Conservation (phyloP, 2,888 invertebrate species). For the Diadegma fenestrale region DNA sequence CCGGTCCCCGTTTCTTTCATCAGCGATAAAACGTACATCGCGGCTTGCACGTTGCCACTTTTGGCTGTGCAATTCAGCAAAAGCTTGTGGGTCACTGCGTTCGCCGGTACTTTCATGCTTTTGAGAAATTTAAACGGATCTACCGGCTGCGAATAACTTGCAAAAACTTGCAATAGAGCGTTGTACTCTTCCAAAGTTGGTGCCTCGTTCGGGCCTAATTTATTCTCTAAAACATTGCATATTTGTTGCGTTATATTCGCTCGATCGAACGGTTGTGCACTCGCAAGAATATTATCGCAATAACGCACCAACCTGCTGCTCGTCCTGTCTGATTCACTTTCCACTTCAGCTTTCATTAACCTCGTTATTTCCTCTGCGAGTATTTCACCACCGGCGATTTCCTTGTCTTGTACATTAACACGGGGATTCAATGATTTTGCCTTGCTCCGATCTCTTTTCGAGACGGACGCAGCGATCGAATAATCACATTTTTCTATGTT, state of each 20-base stretch:
- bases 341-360: constrained; percentile 7
- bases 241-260: constrained; percentile 86
- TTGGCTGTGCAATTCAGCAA: constrained; percentile 86
- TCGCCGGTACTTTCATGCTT: constrained; percentile 85
- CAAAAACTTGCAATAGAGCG: constrained; percentile 87
- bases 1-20: constrained; percentile 87
- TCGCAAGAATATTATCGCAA: constrained; percentile 87
- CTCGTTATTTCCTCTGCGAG: constrained; percentile 3
- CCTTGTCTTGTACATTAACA: background rate
- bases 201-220: constrained; percentile 78
- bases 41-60: constrained; percentile 87
- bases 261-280: constrained; percentile 85
- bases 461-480: background rate
- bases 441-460: background rate
- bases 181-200: constrained; percentile 86
- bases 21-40: constrained; percentile 86
- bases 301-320: constrained; percentile 86
- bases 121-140: constrained; percentile 85
- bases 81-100: constrained; percentile 86
- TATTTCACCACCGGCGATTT: too few species aligned
- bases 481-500: constrained; percentile 13
- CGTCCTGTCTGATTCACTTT: constrained; percentile 5
- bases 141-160: constrained; percentile 86
- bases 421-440: background rate
- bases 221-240: constrained; percentile 86